These are phyloP conservation scores for Hylia prasina DNA, from an alignment of 2,113 vertebrate genomes.

Conservation along the genomic window DNA sequence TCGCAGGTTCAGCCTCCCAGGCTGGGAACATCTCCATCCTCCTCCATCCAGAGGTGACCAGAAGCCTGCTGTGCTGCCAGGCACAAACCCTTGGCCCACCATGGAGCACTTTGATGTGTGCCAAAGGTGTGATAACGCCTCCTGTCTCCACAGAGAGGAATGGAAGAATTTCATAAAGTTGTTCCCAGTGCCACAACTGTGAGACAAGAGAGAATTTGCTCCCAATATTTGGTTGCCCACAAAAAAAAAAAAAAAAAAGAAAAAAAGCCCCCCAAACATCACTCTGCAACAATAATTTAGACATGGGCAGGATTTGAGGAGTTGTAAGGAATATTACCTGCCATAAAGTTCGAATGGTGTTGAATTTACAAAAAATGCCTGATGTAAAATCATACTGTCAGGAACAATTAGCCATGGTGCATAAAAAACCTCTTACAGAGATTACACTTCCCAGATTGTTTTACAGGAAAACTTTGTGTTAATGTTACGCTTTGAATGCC, in stretches of 20 bases:
- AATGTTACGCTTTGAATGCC: slow-evolving; percentile 62
- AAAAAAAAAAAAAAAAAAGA: background rate
- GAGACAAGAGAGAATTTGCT: background rate
- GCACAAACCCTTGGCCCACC: background rate
- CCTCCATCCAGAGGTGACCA: background rate
- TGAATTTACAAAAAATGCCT: slow-evolving; percentile 34
- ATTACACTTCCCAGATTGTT: slow-evolving; percentile 61
- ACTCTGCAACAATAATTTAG: slow-evolving; percentile 22
- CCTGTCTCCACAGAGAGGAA: background rate
- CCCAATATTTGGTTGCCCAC: background rate
- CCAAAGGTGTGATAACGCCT: background rate
- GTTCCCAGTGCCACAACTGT: background rate
- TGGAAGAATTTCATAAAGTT: background rate
- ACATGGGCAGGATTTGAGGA: slow-evolving; percentile 1
- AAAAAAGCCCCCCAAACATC: background rate
- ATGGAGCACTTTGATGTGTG: accelerated
- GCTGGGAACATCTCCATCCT: background rate
- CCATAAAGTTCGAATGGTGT: slow-evolving; percentile 32
- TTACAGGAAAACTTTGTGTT: slow-evolving; percentile 67
- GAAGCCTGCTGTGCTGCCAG: background rate
- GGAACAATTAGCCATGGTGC: slow-evolving; percentile 62
- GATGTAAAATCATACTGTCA: slow-evolving; percentile 51
- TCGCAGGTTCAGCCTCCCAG: background rate
- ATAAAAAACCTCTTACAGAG: slow-evolving; percentile 62
- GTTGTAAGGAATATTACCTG: slow-evolving; percentile 38